A percentile compares a stretch with the other conserved stretches of the same genome.
phyloP scores from a whole-genome alignment of 1,140 invertebrate genomes.

The Pinna nobilis region DNA sequence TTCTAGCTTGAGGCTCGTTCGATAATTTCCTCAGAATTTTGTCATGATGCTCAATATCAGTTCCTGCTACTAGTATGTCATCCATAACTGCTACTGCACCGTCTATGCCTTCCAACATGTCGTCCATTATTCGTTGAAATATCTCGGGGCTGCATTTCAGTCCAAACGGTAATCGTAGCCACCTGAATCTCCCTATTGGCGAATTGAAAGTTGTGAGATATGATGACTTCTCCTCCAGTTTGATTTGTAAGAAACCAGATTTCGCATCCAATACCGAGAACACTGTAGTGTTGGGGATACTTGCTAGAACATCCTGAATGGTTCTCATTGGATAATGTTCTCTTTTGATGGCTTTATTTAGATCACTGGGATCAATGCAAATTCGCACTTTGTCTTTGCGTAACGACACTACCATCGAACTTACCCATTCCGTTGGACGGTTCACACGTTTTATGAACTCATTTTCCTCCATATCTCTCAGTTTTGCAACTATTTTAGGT shows the following conservation, averaged over 20 bases:
- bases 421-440: conserved; percentile 44
- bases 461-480: conserved; percentile 39
- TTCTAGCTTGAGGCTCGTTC: conserved; percentile 59
- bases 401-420: conserved; percentile 44
- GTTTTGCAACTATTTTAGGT: conserved; percentile 34
- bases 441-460: conserved; percentile 35
- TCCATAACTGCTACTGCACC: conserved; percentile 63
- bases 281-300: conserved; percentile 36
- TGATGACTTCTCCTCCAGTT: conserved; percentile 28
- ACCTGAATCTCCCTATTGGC: conserved; percentile 57
- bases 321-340: conserved; percentile 32
- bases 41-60: conserved; percentile 38
- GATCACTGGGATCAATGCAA: conserved; percentile 40
- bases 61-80: conserved; percentile 52
- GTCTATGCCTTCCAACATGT: conserved; percentile 53
- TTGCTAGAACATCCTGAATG: conserved; percentile 31
- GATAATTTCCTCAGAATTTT: conserved; percentile 57
- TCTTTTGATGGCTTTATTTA: conserved; percentile 45
- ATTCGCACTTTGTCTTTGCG: conserved; percentile 53
- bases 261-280: conserved; percentile 60
- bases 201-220: too few species aligned
- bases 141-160: conserved; percentile 55
- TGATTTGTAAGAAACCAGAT: conserved; percentile 39
- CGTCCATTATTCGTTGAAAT: conserved; percentile 63
- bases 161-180: conserved; percentile 60